Percentiles rank a stretch among this genome's conserved stretches.
These are phyloP conservation scores for Pteronura brasiliensis DNA, from an alignment of 2,113 vertebrate species.

Conservation along the genomic window DNA sequence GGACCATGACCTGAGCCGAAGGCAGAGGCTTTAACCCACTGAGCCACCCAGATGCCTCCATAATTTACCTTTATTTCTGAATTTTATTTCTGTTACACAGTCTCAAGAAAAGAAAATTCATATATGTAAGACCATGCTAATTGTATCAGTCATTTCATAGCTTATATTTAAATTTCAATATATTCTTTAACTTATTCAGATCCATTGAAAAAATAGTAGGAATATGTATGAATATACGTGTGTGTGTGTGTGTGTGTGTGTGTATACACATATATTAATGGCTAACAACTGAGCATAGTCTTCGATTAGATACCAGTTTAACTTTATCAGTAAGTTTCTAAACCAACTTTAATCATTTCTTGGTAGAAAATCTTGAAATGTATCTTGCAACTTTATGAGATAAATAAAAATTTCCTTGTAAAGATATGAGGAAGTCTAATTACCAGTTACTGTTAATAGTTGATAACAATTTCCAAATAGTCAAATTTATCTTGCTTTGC, in stretches of 20 bases:
- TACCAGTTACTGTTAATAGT: background rate
- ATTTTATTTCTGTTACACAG: background rate
- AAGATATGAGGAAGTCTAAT: slow-evolving; percentile 6
- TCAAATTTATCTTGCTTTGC: background rate
- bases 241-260: background rate
- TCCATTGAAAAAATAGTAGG: background rate
- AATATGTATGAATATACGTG: background rate
- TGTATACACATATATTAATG: background rate
- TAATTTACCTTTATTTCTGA: background rate
- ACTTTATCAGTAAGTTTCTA: background rate
- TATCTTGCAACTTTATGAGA: background rate
- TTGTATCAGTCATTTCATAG: background rate
- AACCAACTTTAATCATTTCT: slow-evolving; percentile 11
- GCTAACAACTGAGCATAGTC: background rate
- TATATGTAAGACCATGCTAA: background rate
- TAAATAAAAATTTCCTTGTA: background rate
- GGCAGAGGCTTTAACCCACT: too few relatives aligned
- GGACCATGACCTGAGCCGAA: too few relatives aligned
- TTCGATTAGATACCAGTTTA: background rate
- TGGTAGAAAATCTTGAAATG: background rate
- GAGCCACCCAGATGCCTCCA: too few relatives aligned
- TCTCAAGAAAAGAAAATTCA: background rate
- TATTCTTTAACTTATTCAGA: background rate
- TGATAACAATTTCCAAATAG: background rate
- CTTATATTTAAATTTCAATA: slow-evolving; percentile 10